Base-by-base conservation (phyloP, 2,888 invertebrate genomes). In the Cenopis cana region DNA sequence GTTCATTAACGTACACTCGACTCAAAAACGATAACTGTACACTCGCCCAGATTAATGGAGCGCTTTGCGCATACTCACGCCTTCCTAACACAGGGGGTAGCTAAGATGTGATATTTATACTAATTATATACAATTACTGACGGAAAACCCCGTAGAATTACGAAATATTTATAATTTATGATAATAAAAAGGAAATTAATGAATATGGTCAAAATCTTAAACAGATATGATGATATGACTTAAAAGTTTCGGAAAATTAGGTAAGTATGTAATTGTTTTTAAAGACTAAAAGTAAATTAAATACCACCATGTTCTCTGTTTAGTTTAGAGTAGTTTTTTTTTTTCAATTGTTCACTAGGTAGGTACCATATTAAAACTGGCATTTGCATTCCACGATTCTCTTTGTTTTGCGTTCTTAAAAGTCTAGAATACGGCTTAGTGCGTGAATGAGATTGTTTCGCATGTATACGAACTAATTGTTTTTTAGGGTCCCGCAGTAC, bases 1-100 rank as follows among this genome's bases (percentile, higher is more conserved):
- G 85, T 88, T 91, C 90, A 89, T 90, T 89, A 89, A 79, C 78
- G 85, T 86, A 88, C 82, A 78, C 84, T 84, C 82, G 80, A 79
- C 83, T 82, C 83, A 84, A 89, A 89, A 89, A 89, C 88, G 79
- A 89, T 87, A 87, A 88, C 84, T 56, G 83, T 83, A 83, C 85
- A 77, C 79, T 81, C 80, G 66, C 76, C 76, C 74, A 70, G 56
- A 70, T 66, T 70, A 70, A 70, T 70, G 70, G 70, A 46, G 52
- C 55, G 70, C 52, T 38, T 56, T 57, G 2, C 17, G 69, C 69
- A 20, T 41, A 64, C 50, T 65, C 69, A 59, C 59, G 66, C 49
- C 60, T 49, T 29, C 29, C 33, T 33, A 33, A 33, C 33, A 33
- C 33, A 68, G 72, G 72, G 75, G 75, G 75, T 72, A 36, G 36